These are phyloP conservation scores for Scaptomyza hsui DNA, from an alignment of 1,140 invertebrate species.

Conservation along the genomic window DNA sequence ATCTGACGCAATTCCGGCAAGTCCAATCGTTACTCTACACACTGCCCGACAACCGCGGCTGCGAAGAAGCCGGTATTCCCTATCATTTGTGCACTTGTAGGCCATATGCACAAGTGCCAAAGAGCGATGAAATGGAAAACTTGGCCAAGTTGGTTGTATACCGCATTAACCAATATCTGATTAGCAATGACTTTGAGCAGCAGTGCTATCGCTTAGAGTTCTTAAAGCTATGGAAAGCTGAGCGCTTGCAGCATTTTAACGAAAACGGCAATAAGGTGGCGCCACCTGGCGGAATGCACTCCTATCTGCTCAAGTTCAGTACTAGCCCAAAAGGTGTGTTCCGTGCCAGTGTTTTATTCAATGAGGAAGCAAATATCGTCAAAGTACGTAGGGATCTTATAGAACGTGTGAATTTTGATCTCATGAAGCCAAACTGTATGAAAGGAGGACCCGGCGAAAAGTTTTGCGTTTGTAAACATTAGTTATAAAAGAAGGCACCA, in stretches of 20 bases:
- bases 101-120: conserved; percentile 81
- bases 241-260: conserved; percentile 21
- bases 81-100: conserved; percentile 91
- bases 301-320: conserved; percentile 29
- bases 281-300: not conserved
- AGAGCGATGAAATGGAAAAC: conserved; percentile 69
- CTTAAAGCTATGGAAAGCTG: not conserved
- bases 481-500: too few relatives aligned
- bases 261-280: not conserved
- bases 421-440: conserved; percentile 26
- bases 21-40: conserved; percentile 88
- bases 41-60: conserved; percentile 87
- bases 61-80: conserved; percentile 88
- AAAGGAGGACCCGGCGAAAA: conserved; percentile 7
- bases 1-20: conserved; percentile 49
- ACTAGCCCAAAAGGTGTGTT: conserved; percentile 27
- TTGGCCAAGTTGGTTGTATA: conserved; percentile 83
- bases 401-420: conserved; percentile 23
- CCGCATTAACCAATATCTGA: conserved; percentile 82
- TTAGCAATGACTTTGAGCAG: conserved; percentile 54
- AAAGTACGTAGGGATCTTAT: conserved; percentile 7
- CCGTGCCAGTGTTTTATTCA: not conserved
- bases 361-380: not conserved
- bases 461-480: conserved; percentile 25
- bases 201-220: conserved; percentile 26